Evolutionary conservation across 2,113 vertebrate genomes (phyloP).

Genomic region (Ctenodactylus gundi): DNA sequence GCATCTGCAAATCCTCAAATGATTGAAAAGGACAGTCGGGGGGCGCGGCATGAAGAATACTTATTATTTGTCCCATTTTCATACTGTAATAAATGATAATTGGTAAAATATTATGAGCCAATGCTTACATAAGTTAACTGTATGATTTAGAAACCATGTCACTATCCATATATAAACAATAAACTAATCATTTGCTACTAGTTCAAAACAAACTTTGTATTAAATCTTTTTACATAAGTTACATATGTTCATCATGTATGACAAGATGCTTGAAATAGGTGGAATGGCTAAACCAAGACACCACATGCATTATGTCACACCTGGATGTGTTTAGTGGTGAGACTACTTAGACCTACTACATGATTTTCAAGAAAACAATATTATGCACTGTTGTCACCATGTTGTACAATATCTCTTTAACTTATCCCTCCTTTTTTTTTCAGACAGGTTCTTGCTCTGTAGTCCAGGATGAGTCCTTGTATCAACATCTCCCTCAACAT

Average conservation of each 20-base stretch:
- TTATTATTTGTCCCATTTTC: slow-evolving; percentile 93
- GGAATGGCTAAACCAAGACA: background rate
- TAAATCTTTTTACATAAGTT: background rate
- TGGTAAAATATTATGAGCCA: slow-evolving; percentile 7
- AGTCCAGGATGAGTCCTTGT: no score
- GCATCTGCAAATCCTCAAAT: slow-evolving; percentile 88
- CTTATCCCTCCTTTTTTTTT: background rate
- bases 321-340: background rate
- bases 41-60: slow-evolving; percentile 85
- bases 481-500: background rate
- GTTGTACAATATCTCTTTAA: background rate
- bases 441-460: no score
- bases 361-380: background rate
- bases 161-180: background rate
- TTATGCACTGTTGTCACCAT: background rate
- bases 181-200: background rate
- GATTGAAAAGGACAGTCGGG: slow-evolving; percentile 88
- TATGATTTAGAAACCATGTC: background rate
- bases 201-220: background rate
- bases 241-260: background rate
- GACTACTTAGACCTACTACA: background rate
- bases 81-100: slow-evolving; percentile 84
- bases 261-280: background rate
- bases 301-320: background rate
- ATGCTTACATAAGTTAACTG: slow-evolving; percentile 33